phyloP scores from a whole-genome alignment of 2,113 vertebrate genomes.

The Peromyscus leucopus region DNA sequence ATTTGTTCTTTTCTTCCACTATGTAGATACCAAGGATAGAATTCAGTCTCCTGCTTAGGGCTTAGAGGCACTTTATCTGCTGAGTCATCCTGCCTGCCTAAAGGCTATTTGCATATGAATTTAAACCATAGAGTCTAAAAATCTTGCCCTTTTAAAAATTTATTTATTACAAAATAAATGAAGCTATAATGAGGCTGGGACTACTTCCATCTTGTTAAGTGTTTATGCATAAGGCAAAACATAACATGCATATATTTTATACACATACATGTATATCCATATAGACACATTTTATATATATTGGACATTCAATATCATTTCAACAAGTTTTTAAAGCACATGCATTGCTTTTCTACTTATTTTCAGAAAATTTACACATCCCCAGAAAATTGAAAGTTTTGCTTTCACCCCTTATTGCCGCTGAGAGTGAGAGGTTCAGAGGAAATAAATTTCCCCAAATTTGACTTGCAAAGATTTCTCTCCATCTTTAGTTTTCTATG shows the following conservation, averaged over 20 bases:
- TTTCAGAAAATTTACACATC: neutral
- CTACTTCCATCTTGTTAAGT: neutral
- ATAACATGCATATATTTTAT: neutral
- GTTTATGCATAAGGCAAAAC: neutral
- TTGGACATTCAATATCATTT: neutral
- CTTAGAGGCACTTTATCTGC: neutral
- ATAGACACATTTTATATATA: neutral
- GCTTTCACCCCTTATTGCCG: neutral
- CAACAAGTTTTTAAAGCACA: neutral
- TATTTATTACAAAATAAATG: neutral
- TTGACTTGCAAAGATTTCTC: neutral
- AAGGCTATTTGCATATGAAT: neutral
- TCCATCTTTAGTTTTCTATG: neutral
- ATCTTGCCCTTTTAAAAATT: neutral
- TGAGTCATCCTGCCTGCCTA: neutral
- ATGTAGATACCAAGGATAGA: neutral
- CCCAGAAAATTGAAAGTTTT: neutral
- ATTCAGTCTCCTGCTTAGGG: too few relatives aligned
- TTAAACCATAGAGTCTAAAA: neutral
- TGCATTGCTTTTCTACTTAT: neutral
- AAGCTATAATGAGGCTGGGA: too few relatives aligned
- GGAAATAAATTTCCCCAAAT: neutral
- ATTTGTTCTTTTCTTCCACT: neutral
- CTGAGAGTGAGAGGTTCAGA: neutral
- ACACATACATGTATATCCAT: neutral